Conservation (phyloP, 30 jellyfish, hydroid and myxozoan genomes). For the Clytia hemisphaerica region DNA sequence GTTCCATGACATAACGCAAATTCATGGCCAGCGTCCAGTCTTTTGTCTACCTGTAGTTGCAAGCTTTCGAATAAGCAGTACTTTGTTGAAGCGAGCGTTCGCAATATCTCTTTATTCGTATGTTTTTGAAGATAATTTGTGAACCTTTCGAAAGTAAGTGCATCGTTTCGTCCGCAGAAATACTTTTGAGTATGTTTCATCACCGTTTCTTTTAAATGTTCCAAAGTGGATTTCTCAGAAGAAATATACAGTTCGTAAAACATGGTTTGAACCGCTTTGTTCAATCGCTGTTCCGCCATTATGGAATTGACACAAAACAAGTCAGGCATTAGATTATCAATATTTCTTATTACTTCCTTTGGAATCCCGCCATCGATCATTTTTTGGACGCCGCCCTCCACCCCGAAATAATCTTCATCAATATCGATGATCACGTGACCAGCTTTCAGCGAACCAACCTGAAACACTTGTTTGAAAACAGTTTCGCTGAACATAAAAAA, state of each 20-base stretch:
- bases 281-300: not conserved
- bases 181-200: too few relatives aligned
- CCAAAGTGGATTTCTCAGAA: too few relatives aligned
- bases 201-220: too few relatives aligned
- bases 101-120: too few relatives aligned
- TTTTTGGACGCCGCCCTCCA: constrained; percentile 6
- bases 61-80: too few relatives aligned
- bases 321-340: not conserved
- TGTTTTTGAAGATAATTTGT: too few relatives aligned
- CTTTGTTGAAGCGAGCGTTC: too few relatives aligned
- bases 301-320: constrained; percentile 3
- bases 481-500: not conserved
- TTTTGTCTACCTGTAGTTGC: not conserved
- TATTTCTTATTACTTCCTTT: not conserved
- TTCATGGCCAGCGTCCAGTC: not conserved
- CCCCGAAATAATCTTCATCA: constrained; percentile 28
- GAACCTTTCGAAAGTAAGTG: too few relatives aligned
- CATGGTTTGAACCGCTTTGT: too few relatives aligned
- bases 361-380: not conserved
- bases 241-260: too few relatives aligned
- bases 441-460: not conserved
- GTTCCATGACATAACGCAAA: not conserved
- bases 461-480: not conserved
- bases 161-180: too few relatives aligned
- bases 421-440: not conserved